Evolutionary conservation across 1,140 invertebrate species (phyloP), one percentile per base, ranked within the genome.

Genomic region (Notospermus geniculatus): DNA sequence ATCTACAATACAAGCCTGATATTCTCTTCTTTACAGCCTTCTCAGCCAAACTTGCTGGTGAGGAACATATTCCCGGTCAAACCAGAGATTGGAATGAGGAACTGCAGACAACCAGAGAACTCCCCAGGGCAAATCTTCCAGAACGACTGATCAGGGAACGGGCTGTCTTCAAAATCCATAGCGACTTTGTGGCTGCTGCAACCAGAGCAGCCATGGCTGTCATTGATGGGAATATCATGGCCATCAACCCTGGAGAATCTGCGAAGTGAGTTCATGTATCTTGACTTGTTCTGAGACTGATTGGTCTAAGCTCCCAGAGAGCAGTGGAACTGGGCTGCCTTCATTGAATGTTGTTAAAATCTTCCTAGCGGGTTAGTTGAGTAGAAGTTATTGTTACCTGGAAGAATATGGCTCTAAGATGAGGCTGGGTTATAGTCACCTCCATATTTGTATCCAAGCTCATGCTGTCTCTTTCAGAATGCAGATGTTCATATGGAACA

Each of bases 401-500:
- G n/a, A n/a, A n/a, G n/a, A n/a, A n/a, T n/a, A n/a, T n/a, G n/a
- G n/a, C n/a, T n/a, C n/a, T n/a, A n/a, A n/a, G n/a, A n/a, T n/a
- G n/a, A n/a, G n/a, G n/a, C n/a, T n/a, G n/a, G n/a, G n/a, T n/a
- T n/a, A n/a, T n/a, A n/a, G n/a, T n/a, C n/a, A n/a, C n/a, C n/a
- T n/a, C n/a, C n/a, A n/a, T n/a, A n/a, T n/a, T 19, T 28, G 27
- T 9, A 27, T 23, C 17, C 27, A 52, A 7, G 4, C 4, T 5
- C 5, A 57, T 55, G 22, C 54, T 23, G 70, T 57, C 60, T n/a
- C n/a, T n/a, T 75, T 54, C 67, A 83, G 84, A 62, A 98, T 98
- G 92, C 97, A 99, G 82, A 99, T 99, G 97, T 99, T 97, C 76
- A 99, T 99, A 59, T 99, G 97, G 97, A 99, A 99, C 80, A 99